Conservation (phyloP, 2,888 invertebrate genomes). For the Antheraea assamensis region DNA sequence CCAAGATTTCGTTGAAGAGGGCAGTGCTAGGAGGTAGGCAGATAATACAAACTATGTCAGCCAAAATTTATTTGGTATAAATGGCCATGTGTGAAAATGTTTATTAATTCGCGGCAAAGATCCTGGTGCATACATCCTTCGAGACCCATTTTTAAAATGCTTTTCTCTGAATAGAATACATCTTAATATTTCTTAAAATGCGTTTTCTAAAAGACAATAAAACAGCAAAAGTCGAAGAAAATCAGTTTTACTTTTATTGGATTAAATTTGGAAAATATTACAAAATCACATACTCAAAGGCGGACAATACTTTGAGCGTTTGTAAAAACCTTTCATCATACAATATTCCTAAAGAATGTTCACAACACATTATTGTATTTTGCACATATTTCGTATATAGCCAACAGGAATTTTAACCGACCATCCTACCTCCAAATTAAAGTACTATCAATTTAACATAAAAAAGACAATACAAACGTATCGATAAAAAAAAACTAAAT, state of each 20-base stretch:
- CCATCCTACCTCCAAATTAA: background rate
- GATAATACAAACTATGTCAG: no score
- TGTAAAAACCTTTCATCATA: slow-evolving; percentile 45
- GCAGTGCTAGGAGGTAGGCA: no score
- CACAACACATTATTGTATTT: slow-evolving; percentile 65
- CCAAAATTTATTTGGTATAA: no score
- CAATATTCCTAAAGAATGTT: slow-evolving; percentile 51
- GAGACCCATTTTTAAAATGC: no score
- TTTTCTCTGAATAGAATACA: no score
- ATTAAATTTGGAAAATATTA: slow-evolving; percentile 74
- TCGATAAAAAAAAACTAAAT: slow-evolving; percentile 44
- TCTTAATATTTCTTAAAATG: background rate
- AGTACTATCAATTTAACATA: slow-evolving; percentile 39
- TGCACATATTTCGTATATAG: slow-evolving; percentile 35
- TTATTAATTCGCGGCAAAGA: no score
- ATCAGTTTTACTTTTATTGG: slow-evolving; percentile 70
- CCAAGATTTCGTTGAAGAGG: no score
- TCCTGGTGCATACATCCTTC: no score
- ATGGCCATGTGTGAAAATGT: no score
- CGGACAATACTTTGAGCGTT: slow-evolving; percentile 65
- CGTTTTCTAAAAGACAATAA: slow-evolving; percentile 31
- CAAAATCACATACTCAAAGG: slow-evolving; percentile 49
- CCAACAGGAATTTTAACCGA: slow-evolving; percentile 4
- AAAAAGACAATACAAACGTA: slow-evolving; percentile 40
- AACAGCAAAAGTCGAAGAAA: slow-evolving; percentile 54